phyloP scores from a whole-genome alignment of 2,888 invertebrate genomes.

The Lamellibrachia satsuma region DNA sequence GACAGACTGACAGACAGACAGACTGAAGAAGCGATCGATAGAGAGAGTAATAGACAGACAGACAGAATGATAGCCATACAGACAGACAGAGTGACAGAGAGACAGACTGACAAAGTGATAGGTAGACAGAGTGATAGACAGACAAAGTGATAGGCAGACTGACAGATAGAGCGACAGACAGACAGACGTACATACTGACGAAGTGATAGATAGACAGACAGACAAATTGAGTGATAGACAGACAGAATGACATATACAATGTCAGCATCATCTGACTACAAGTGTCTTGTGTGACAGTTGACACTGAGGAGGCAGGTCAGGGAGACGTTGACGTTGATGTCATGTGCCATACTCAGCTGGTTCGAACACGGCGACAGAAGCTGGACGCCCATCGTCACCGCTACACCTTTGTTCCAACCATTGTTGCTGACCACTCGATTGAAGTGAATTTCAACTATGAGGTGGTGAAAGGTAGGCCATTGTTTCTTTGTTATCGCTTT shows the following conservation, averaged over 20 bases:
- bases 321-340: slow-evolving; percentile 71
- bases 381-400: slow-evolving; percentile 78
- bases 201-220: neutral
- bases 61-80: neutral
- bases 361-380: slow-evolving; percentile 85
- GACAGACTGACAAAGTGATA: neutral
- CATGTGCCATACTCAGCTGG: slow-evolving; percentile 76
- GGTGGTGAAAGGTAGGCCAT: slow-evolving; percentile 66
- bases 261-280: neutral
- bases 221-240: neutral
- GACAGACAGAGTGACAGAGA: neutral
- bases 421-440: slow-evolving; percentile 88
- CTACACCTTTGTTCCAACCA: slow-evolving; percentile 86
- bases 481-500: neutral
- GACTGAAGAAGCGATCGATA: neutral
- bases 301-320: slow-evolving; percentile 93
- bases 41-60: neutral
- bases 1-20: neutral
- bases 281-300: slow-evolving; percentile 73
- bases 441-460: slow-evolving; percentile 76
- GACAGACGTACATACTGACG: neutral
- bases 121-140: neutral
- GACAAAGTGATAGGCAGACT: neutral
- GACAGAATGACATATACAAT: neutral
- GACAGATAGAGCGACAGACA: slow-evolving; percentile 7